These are phyloP conservation scores for Scleropages formosus DNA, from an alignment of 2,797 vertebrate species.

Conservation along the genomic window DNA sequence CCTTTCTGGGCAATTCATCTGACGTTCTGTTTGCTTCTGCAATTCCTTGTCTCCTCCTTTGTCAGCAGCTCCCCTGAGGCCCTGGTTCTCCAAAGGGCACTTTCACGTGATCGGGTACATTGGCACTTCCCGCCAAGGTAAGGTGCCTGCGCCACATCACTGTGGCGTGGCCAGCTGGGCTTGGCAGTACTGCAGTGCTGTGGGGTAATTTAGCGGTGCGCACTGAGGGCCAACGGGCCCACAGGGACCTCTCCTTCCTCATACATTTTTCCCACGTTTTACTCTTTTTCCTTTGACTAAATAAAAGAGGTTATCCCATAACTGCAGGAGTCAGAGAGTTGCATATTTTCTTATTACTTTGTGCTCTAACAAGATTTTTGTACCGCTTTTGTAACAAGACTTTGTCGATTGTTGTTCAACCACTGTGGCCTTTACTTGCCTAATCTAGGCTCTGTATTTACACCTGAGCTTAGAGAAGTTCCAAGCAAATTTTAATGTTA, in stretches of 20 bases:
- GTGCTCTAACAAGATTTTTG: not conserved
- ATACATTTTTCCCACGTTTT: slow-evolving; percentile 13
- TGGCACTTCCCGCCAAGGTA: too few species aligned
- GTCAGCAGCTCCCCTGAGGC: slow-evolving; percentile 31
- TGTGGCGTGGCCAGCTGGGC: not conserved
- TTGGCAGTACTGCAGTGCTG: too few species aligned
- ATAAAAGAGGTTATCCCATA: slow-evolving; percentile 37
- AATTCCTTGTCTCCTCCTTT: slow-evolving; percentile 33
- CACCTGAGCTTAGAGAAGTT: not conserved
- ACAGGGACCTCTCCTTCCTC: slow-evolving; percentile 1
- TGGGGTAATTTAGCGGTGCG: not conserved
- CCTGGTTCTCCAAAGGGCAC: not conserved
- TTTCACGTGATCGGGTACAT: too few species aligned
- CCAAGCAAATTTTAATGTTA: too few species aligned
- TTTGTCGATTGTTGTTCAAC: too few species aligned
- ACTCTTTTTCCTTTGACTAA: slow-evolving; percentile 31
- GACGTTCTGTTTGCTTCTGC: slow-evolving; percentile 53
- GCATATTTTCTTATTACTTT: not conserved
- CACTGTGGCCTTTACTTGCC: not conserved
- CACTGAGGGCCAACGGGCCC: not conserved
- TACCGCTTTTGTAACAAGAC: too few species aligned
- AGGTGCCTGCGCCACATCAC: not conserved
- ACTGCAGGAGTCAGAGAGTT: too few species aligned
- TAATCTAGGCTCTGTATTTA: too few species aligned
- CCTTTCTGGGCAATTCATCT: slow-evolving; percentile 47